Base-by-base conservation (phyloP, 2,797 vertebrate species). In the Periparus ater region DNA sequence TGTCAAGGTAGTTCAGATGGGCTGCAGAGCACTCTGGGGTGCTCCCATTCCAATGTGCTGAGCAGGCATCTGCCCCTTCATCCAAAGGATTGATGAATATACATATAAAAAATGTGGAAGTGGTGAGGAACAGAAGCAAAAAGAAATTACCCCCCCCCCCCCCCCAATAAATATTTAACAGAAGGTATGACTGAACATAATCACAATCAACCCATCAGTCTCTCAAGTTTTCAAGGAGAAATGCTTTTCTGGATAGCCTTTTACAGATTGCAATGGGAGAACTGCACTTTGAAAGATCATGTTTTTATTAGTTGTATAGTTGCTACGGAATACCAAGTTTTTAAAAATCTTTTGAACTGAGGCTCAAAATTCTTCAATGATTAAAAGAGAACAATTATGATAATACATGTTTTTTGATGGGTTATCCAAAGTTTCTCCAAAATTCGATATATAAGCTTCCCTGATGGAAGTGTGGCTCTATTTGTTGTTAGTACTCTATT, bases 91-190 rank as follows among this genome's bases (percentile, higher is more conserved):
- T 18, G 26, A 27, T 71, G 36, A 63, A 32, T 71, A 42, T 50
- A 48, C 14, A 9, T 13, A 34, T 36, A 6, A 57, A 54, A 79
- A 63, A 57, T 4, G 1, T 32, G 7, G 2, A 19, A 19, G 15
- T 18, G 10, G 10, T 55, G 44, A 55, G 30, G 42, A 50, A 42
- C 21, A 78, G 36, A 71, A 63, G 34, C 6, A 55, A 65, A 50
- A 72, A 38, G 17, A n/a, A 42, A 48, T 32, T 32, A 11, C 0
- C 3, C 15, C 2, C 1, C 6, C 1, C 3, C 0, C 3, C 15
- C 2, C 1, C 6, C 1, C 3, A 7, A 6, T 6, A 82, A 32
- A 38, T 76, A 66, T 58, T 88, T 77, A 50, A 50, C 17, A 61
- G 48, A 60, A 79, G 45, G 13, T 54, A 45, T 58, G 22, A 45